Percentiles rank a stretch among this genome's conserved stretches.
Evolutionary conservation across 2,888 invertebrate genomes (phyloP).

Genomic region (Caenorhabditis zanzibari): DNA sequence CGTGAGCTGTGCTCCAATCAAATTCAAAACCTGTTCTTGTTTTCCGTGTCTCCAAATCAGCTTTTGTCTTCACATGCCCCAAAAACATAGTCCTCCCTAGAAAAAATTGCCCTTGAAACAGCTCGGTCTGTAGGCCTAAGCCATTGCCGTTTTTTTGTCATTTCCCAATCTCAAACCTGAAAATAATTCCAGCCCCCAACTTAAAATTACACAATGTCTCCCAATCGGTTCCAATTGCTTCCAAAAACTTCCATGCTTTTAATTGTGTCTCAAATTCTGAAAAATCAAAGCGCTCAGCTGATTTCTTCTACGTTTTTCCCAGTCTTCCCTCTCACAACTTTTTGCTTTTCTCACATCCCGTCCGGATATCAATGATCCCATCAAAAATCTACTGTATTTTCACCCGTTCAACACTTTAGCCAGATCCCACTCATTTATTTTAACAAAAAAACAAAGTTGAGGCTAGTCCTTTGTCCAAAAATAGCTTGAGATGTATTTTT

Average conservation of each 20-base stretch:
- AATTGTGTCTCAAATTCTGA: not conserved
- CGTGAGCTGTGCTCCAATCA: slow-evolving; percentile 54
- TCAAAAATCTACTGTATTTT: not conserved
- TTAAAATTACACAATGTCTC: slow-evolving; percentile 3
- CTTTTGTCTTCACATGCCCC: not conserved
- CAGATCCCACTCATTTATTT: not conserved
- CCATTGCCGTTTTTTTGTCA: slow-evolving; percentile 45
- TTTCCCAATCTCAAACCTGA: slow-evolving; percentile 31
- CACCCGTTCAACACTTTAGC: not conserved
- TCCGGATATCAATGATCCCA: slow-evolving; percentile 3
- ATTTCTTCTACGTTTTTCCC: not conserved
- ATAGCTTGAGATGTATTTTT: not conserved
- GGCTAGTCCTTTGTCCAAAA: not conserved
- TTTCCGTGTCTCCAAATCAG: not conserved
- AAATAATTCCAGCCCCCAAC: slow-evolving; percentile 24
- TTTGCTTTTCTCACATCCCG: slow-evolving; percentile 2
- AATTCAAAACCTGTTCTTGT: slow-evolving; percentile 18
- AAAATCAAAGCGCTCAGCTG: not conserved
- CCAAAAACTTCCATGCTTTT: not conserved
- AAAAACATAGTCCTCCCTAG: slow-evolving; percentile 2
- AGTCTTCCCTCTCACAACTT: not conserved
- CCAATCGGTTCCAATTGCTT: not conserved
- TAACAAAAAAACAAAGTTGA: not conserved
- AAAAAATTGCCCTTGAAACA: slow-evolving; percentile 21
- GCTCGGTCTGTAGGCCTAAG: slow-evolving; percentile 48